Conservation (phyloP, 1,140 invertebrate species). For the Anastrepha obliqua region DNA sequence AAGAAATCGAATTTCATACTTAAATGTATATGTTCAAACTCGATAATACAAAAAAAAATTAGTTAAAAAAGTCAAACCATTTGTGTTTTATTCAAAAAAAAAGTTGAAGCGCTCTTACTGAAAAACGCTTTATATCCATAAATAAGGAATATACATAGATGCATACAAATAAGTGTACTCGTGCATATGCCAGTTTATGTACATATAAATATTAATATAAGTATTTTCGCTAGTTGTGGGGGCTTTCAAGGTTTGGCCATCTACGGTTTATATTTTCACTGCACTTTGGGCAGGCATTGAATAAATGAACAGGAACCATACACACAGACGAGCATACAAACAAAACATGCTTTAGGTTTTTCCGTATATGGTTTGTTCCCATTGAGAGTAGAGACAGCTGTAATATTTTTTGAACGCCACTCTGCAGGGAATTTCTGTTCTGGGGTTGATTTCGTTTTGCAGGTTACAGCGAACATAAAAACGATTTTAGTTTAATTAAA, state of each 20-base stretch:
- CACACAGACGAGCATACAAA: neutral
- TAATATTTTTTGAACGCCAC: neutral
- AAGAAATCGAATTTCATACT: no score
- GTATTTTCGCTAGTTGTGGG: neutral
- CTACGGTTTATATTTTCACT: neutral
- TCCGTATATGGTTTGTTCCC: neutral
- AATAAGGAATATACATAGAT: neutral
- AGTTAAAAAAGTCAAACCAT: no score
- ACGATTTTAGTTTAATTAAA: slow-evolving; percentile 26
- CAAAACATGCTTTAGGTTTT: neutral
- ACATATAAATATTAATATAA: no score
- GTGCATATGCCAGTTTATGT: neutral
- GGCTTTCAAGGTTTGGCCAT: neutral
- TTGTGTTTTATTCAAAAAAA: no score
- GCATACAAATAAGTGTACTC: neutral
- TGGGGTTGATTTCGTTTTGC: neutral
- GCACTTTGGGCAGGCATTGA: neutral
- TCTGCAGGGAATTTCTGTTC: neutral
- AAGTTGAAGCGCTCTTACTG: no score
- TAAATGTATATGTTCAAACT: no score
- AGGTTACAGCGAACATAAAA: no score
- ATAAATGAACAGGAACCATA: slow-evolving; percentile 18
- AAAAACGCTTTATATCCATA: no score
- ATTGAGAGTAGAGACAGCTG: neutral
- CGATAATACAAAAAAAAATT: no score